Percentiles rank a stretch among this genome's conserved stretches.
phyloP scores from a whole-genome alignment of 2,113 vertebrate species.

The Prolemur simus region DNA sequence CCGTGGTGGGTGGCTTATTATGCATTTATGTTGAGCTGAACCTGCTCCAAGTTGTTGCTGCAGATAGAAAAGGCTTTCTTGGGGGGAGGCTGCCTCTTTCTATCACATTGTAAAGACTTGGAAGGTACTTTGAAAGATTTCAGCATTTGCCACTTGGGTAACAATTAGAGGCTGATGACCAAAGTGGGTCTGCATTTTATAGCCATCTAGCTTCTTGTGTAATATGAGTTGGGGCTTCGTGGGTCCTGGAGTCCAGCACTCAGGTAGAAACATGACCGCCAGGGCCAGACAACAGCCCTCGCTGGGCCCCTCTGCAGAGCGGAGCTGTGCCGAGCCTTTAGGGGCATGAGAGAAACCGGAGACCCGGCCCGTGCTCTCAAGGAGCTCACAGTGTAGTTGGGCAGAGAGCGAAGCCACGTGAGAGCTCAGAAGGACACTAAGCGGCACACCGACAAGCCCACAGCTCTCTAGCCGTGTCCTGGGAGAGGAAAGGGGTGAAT shows the following conservation, averaged over 20 bases:
- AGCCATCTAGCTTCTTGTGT: slow-evolving; percentile 63
- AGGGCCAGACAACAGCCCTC: slow-evolving; percentile 62
- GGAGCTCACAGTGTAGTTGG: neutral
- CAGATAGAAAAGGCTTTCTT: neutral
- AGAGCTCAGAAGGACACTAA: slow-evolving; percentile 50
- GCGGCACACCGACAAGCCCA: neutral
- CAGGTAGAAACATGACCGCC: slow-evolving; percentile 79
- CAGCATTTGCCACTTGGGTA: neutral
- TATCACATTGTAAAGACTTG: neutral
- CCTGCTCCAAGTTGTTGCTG: neutral
- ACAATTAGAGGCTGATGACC: neutral
- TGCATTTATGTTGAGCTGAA: slow-evolving; percentile 12
- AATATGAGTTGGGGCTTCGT: slow-evolving; percentile 71
- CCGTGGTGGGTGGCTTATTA: slow-evolving; percentile 47
- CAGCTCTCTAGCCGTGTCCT: neutral
- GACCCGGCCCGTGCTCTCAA: slow-evolving; percentile 29
- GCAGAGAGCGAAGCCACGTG: slow-evolving; percentile 44
- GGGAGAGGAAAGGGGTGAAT: slow-evolving; percentile 40
- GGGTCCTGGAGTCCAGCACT: slow-evolving; percentile 56
- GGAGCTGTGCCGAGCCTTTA: neutral
- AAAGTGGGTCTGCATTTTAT: slow-evolving; percentile 3
- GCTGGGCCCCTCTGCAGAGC: slow-evolving; percentile 48
- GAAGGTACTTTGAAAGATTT: neutral
- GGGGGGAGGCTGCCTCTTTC: neutral
- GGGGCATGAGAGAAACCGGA: slow-evolving; percentile 69